Base-by-base conservation (phyloP, 2,113 vertebrate species). In the Campylorhamphus procurvoides region DNA sequence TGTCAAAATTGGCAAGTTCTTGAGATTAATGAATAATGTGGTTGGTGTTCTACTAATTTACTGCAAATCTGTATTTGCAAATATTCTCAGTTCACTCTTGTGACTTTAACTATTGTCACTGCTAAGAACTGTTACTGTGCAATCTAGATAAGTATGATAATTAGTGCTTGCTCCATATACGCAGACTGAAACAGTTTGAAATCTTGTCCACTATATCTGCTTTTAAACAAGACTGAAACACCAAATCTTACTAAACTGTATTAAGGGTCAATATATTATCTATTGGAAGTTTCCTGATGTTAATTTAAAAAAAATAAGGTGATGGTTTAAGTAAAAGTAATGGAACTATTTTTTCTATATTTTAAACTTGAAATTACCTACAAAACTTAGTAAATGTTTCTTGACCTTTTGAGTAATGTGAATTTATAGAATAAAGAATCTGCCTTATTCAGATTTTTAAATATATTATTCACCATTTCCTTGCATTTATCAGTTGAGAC, bases 191-290 rank as follows among this genome's bases (percentile, higher is more conserved):
- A 79, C 3, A 16, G 11, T 89, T 71, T 37, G 35, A 14, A 80
- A 67, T 84, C 22, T 81, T 80, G 64, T 3, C 9, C 8, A 66
- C n/a, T 93, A 87, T 95, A 96, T 96, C 93, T 96, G 91, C 95
- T 97, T 96, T 97, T 97, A 95, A 96, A 96, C 93, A 93, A 93
- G 74, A 89, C 66, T 85, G 27, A 83, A 90, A n/a, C 33, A 6
- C 7, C 2, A 44, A 20, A 42, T 62, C 22, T 40, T 40, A 20
- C 13, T 79, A 31, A 90, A 64, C 40, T 47, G 2, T 53, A 22
- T 63, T 33, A 84, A 35, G 6, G 37, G 24, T 50, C 42, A 56
- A 12, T 49, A 28, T 69, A 5, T 46, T 46, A 19, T 67, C 8
- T 75, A 10, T 39, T 50, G 25, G n/a, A 89, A 87, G 9, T 27